Percentiles rank a stretch among this genome's conserved stretches.
Conservation (phyloP, 2,797 vertebrate genomes). For the Neopelma chrysocephalum region DNA sequence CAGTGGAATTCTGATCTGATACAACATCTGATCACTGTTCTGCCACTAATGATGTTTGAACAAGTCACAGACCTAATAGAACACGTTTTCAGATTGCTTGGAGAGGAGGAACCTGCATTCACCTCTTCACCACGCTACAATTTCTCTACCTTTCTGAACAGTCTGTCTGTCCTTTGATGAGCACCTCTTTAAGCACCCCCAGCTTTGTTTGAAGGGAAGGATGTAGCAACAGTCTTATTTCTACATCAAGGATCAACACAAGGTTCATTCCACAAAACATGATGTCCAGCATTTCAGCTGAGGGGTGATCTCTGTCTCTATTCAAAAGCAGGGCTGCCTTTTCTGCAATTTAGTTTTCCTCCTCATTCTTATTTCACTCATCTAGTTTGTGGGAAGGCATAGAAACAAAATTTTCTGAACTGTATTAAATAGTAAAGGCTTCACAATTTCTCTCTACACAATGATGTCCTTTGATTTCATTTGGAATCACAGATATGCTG, state of each 20-base stretch:
- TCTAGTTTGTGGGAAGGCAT: rapidly evolving
- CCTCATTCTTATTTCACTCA: background rate
- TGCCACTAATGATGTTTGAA: background rate
- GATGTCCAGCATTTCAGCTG: background rate
- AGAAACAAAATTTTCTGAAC: background rate
- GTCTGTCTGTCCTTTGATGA: background rate
- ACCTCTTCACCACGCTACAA: background rate
- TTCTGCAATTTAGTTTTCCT: background rate
- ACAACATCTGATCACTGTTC: background rate
- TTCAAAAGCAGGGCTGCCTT: background rate
- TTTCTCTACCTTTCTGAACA: background rate
- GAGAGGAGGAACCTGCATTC: background rate
- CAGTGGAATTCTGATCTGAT: background rate
- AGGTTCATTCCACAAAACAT: background rate
- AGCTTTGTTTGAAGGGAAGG: background rate
- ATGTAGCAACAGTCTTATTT: background rate
- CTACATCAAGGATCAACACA: background rate
- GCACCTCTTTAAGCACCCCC: background rate
- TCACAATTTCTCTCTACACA: background rate
- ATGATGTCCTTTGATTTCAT: background rate
- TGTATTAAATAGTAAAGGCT: background rate
- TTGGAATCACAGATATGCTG: background rate
- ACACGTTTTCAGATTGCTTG: background rate
- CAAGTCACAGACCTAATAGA: background rate
- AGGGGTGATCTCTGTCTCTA: background rate